Evolutionary conservation across 1,140 invertebrate genomes (phyloP).

Genomic region (Parasteatoda tepidariorum): DNA sequence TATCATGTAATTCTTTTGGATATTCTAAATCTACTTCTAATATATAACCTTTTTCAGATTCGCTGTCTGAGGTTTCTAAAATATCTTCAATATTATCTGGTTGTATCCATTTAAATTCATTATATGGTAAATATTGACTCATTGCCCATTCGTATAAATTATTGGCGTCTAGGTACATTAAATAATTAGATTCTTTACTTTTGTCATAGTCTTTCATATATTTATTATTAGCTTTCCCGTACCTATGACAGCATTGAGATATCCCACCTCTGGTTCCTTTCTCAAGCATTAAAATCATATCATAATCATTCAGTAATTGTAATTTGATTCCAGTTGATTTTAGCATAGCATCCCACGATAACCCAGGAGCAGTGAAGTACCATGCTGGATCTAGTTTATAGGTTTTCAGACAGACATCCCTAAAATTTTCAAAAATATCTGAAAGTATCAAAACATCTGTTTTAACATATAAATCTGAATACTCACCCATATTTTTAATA

Average conservation of each 20-base stretch:
- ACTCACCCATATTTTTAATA: no score
- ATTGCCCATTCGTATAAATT: constrained; percentile 62
- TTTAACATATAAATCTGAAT: constrained; percentile 69
- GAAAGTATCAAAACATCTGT: constrained; percentile 67
- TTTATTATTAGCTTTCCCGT: constrained; percentile 49
- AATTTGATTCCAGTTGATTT: constrained; percentile 11
- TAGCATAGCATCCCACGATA: no score
- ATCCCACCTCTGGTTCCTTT: constrained; percentile 7
- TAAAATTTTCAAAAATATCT: constrained; percentile 64
- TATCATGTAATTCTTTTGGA: background rate
- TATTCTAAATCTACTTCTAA: constrained; percentile 23
- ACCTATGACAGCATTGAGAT: constrained; percentile 17
- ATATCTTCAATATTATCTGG: no score
- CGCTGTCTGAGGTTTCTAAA: no score
- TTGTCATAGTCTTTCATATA: constrained; percentile 62
- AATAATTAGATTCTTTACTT: constrained; percentile 62
- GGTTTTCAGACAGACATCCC: constrained; percentile 57
- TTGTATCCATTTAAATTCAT: constrained; percentile 39
- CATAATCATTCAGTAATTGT: constrained; percentile 16
- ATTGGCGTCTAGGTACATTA: no score
- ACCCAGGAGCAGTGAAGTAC: no score
- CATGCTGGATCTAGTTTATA: constrained; percentile 46
- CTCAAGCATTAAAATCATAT: constrained; percentile 26
- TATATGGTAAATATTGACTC: constrained; percentile 53
- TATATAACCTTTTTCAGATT: background rate